Conservation (phyloP, 2,113 vertebrate genomes). For the Capreolus pygargus region DNA sequence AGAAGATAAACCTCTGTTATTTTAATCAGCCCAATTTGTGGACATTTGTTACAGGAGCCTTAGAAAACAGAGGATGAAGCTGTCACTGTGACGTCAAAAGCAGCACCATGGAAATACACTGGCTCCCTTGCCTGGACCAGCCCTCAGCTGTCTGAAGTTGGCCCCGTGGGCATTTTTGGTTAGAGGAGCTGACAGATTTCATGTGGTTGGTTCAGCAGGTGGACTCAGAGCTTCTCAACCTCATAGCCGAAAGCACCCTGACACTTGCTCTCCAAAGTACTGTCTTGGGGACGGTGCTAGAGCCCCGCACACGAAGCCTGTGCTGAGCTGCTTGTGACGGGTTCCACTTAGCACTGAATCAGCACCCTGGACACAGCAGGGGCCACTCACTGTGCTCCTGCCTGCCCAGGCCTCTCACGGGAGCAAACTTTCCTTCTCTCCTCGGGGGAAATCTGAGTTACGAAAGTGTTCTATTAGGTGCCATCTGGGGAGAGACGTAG, state of each 20-base stretch:
- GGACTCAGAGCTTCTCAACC: background rate
- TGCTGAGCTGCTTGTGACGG: too few relatives aligned
- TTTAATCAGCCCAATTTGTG: background rate
- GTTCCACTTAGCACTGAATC: too few relatives aligned
- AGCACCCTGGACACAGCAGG: rapidly evolving
- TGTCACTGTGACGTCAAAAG: too few relatives aligned
- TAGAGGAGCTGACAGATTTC: too few relatives aligned
- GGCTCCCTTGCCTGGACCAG: background rate
- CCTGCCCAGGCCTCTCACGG: background rate
- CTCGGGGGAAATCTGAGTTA: background rate
- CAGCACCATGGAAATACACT: rapidly evolving
- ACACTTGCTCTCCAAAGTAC: background rate
- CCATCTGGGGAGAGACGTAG: background rate
- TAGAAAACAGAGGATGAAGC: background rate
- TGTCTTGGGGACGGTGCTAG: background rate
- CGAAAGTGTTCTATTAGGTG: background rate
- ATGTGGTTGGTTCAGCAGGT: background rate
- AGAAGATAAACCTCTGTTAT: background rate
- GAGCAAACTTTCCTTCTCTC: background rate
- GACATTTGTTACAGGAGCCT: background rate
- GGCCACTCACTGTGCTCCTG: background rate
- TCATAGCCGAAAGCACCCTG: background rate
- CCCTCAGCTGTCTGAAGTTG: background rate
- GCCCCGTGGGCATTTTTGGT: background rate
- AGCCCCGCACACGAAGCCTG: background rate